Evolutionary conservation across 2,797 vertebrate genomes (phyloP).

Genomic region (Cyclura pinguis): DNA sequence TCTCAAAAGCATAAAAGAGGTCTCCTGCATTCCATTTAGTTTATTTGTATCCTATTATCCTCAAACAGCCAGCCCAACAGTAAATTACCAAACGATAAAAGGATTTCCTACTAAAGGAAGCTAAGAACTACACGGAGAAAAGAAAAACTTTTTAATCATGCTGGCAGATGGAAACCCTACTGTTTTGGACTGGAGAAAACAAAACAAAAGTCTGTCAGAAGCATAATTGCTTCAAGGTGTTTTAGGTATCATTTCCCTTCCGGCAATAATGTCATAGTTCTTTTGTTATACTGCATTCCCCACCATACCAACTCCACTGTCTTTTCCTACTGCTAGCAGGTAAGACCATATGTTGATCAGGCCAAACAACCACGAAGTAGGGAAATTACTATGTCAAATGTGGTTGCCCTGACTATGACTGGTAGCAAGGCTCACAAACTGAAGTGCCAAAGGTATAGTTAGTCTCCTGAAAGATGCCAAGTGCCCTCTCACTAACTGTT

Average conservation of each 20-base stretch:
- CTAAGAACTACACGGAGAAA: conserved; percentile 54
- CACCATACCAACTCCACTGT: no score
- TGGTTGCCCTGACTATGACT: conserved; percentile 14
- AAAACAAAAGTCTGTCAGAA: conserved; percentile 42
- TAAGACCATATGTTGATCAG: background rate
- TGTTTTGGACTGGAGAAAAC: conserved; percentile 68
- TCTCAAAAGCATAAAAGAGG: conserved; percentile 44
- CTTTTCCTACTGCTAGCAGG: background rate
- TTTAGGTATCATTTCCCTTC: conserved; percentile 60
- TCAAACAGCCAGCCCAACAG: conserved; percentile 54
- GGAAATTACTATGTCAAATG: conserved; percentile 8
- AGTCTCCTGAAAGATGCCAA: background rate
- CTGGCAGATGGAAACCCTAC: conserved; percentile 68
- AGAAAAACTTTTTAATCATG: conserved; percentile 70
- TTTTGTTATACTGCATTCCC: conserved; percentile 28
- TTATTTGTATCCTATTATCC: conserved; percentile 59
- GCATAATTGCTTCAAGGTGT: conserved; percentile 57
- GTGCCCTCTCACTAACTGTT: background rate
- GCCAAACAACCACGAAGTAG: conserved; percentile 1
- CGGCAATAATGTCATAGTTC: conserved; percentile 45
- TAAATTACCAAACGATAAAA: conserved; percentile 66
- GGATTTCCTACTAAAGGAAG: conserved; percentile 65
- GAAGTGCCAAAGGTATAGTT: background rate
- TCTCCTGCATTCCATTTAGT: conserved; percentile 59
- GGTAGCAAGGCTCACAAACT: background rate